Conservation (phyloP, 2,797 vertebrate genomes). For the Myotis pilosus region DNA sequence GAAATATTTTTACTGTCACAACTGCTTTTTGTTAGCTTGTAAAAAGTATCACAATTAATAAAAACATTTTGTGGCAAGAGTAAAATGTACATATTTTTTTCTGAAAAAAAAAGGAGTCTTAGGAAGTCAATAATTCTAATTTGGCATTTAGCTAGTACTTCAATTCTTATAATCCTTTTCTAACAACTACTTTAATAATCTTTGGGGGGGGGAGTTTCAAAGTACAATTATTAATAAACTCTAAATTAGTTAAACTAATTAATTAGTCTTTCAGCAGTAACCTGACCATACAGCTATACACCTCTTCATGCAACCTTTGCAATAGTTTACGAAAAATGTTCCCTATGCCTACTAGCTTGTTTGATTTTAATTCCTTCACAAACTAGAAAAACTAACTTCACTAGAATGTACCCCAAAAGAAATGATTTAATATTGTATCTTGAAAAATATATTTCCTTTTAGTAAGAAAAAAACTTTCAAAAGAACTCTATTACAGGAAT, state of each 20-base stretch:
- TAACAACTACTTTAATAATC: not conserved
- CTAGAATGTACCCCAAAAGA: not conserved
- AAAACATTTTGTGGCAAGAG: not conserved
- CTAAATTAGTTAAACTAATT: not conserved
- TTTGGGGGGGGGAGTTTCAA: not conserved
- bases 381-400: not conserved
- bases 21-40: not conserved
- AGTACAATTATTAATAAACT: not conserved
- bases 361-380: constrained; percentile 15
- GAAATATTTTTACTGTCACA: not conserved
- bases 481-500: not conserved
- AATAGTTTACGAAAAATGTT: not conserved
- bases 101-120: not conserved
- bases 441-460: constrained; percentile 23
- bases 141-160: not conserved
- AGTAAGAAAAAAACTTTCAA: not conserved
- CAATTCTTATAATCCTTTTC: not conserved
- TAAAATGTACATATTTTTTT: not conserved
- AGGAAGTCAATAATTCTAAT: constrained; percentile 11
- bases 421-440: not conserved
- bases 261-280: not conserved
- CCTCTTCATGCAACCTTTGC: not conserved
- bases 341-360: not conserved
- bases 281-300: not conserved
- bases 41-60: not conserved